Base-by-base conservation (phyloP, 2,797 vertebrate genomes). In the Pitangus sulphuratus region DNA sequence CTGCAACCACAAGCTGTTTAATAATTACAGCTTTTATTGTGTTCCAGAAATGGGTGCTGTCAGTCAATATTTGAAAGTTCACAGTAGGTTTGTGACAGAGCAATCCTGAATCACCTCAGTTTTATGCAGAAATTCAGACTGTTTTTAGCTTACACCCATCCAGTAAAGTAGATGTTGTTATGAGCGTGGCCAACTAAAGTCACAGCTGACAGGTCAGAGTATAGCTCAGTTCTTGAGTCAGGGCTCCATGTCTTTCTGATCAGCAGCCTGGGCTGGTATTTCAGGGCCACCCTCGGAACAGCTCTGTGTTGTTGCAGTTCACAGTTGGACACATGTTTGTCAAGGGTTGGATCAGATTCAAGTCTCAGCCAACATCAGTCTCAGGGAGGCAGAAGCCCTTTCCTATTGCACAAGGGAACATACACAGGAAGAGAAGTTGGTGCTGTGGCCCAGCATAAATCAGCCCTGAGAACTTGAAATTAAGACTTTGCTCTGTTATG, bases 51-150 rank as follows among this genome's bases (percentile, higher is more conserved):
- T 16, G 61, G 62, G 45, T 14, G 5, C 71, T 83, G 80, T 51
- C 74, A 70, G 82, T 80, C 78, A 83, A 60, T 50, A 45, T 57
- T 60, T 85, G 84, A 87, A 87, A 82, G 72, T 76, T 89, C 51
- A 45, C 56, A 10, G 31, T 4, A 22, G 35, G 74, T 47, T 85
- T 85, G 77, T 35, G 56, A 62, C 51, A 35, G 31, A 62, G 48
- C 26, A 42, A 53, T 39, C 44, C 75, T 79, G 80, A 84, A 45
- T 58, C 88, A 79, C 11, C 40, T 65, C 78, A 5, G 6, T 54
- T 54, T 58, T 3, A 26, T 7, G 56, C 54, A 76, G 84, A 70
- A 76, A 31, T 24, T 56, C 44, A 26, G 25, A 13, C 47, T 62
- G 48, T 50, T 39, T 54, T 82, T 62, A 9, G 31, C 54, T 86